Evolutionary conservation across 1,140 invertebrate species (phyloP).

Genomic region (Drosophila sucinea): DNA sequence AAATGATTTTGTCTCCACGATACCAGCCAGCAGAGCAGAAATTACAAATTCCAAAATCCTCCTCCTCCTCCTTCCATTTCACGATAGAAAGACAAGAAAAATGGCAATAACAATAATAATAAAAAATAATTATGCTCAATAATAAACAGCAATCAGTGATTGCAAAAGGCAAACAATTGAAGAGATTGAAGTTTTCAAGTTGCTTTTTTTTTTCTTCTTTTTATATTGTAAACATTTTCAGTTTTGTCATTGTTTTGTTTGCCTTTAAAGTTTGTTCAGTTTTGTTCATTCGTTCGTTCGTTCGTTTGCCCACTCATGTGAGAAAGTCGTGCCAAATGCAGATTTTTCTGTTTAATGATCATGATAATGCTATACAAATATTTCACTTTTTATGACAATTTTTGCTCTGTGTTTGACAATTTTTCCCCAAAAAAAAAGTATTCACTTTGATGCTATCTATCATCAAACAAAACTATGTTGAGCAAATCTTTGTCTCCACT

Average conservation of each 20-base stretch:
- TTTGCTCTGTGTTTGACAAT: slow-evolving; percentile 22
- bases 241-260: slow-evolving; percentile 61
- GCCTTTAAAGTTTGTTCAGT: slow-evolving; percentile 18
- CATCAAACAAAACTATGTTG: slow-evolving; percentile 32
- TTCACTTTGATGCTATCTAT: slow-evolving; percentile 5
- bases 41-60: neutral
- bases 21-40: slow-evolving; percentile 10
- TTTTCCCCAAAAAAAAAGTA: neutral
- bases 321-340: slow-evolving; percentile 78
- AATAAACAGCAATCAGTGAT: slow-evolving; percentile 73
- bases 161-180: slow-evolving; percentile 57
- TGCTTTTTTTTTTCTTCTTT: neutral
- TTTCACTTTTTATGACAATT: slow-evolving; percentile 9
- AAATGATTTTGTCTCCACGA: slow-evolving; percentile 16
- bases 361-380: slow-evolving; percentile 50
- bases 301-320: slow-evolving; percentile 58
- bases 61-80: neutral
- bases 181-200: slow-evolving; percentile 28
- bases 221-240: slow-evolving; percentile 22
- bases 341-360: slow-evolving; percentile 49
- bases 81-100: slow-evolving; percentile 10
- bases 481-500: slow-evolving; percentile 37
- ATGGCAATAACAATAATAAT: slow-evolving; percentile 23
- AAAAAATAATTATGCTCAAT: slow-evolving; percentile 53
- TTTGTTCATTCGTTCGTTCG: slow-evolving; percentile 1